These are phyloP conservation scores for Synanthedon andrenaeformis DNA, from an alignment of 2,888 invertebrate species.

Conservation along the genomic window DNA sequence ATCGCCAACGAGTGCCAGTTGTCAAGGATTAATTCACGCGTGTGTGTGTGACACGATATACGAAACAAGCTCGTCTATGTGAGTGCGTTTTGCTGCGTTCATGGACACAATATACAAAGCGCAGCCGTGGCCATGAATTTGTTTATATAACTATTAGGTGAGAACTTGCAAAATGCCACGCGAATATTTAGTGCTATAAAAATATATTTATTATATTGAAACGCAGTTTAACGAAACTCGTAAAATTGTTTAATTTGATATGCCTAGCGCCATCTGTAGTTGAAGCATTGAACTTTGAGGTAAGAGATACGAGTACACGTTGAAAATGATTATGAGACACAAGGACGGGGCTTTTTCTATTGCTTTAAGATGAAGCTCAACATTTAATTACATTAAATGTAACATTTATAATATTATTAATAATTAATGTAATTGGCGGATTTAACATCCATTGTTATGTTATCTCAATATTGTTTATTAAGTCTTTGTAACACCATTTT, in stretches of 20 bases:
- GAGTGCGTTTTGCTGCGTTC: constrained; percentile 16
- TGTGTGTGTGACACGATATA: constrained; percentile 15
- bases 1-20: constrained; percentile 27
- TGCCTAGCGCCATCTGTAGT: constrained; percentile 23
- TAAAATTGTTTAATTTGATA: not conserved
- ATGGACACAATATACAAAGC: constrained; percentile 45
- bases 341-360: too few species aligned
- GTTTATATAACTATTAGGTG: constrained; percentile 31
- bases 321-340: too few species aligned
- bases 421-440: too few species aligned
- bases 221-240: constrained; percentile 19
- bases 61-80: constrained; percentile 7
- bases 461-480: too few species aligned
- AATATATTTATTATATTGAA: constrained; percentile 35
- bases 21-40: constrained; percentile 32
- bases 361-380: too few species aligned
- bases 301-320: too few species aligned
- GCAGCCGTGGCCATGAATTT: constrained; percentile 54
- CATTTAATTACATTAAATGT: too few species aligned
- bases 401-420: too few species aligned
- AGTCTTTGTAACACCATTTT: too few species aligned
- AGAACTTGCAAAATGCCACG: constrained; percentile 30
- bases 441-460: too few species aligned
- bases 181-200: constrained; percentile 24
- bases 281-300: not conserved